Conservation (phyloP, 1,140 invertebrate species). For the Agrypnia vestita region DNA sequence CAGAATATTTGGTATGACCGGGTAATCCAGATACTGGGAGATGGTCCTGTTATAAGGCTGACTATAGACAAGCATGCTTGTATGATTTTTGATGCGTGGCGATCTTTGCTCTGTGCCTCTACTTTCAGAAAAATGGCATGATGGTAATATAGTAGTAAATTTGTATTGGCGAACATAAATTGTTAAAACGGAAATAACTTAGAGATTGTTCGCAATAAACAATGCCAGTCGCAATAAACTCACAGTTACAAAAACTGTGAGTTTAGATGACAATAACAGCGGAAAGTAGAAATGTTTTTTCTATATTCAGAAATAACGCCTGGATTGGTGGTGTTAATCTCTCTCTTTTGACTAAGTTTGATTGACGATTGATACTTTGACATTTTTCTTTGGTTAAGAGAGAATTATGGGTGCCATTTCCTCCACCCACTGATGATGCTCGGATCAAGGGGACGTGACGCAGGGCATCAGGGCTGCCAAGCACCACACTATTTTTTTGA, state of each 20-base stretch:
- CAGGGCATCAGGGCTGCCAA: slow-evolving; percentile 9
- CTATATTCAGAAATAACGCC: too few relatives aligned
- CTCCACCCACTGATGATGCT: slow-evolving; percentile 35
- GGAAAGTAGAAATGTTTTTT: background rate
- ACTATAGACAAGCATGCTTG: too few relatives aligned
- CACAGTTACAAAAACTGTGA: background rate
- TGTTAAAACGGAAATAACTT: slow-evolving; percentile 16
- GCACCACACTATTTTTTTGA: too few relatives aligned
- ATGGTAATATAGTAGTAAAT: background rate
- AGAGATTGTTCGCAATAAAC: background rate
- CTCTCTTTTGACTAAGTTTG: slow-evolving; percentile 30
- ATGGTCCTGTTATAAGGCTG: too few relatives aligned
- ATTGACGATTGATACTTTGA: slow-evolving; percentile 2
- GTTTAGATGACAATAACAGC: too few relatives aligned
- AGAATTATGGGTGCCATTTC: slow-evolving; percentile 1
- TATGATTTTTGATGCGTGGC: too few relatives aligned
- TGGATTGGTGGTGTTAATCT: background rate
- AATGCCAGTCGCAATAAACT: too few relatives aligned
- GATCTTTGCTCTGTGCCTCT: too few relatives aligned
- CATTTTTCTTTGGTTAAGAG: background rate
- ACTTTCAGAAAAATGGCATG: too few relatives aligned
- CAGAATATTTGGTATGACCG: too few relatives aligned
- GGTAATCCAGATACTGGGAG: too few relatives aligned
- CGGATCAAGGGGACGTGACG: slow-evolving; percentile 26
- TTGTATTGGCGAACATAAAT: slow-evolving; percentile 16